phyloP scores from a whole-genome alignment of 1,140 invertebrate genomes.

The Caenorhabditis inopinata region DNA sequence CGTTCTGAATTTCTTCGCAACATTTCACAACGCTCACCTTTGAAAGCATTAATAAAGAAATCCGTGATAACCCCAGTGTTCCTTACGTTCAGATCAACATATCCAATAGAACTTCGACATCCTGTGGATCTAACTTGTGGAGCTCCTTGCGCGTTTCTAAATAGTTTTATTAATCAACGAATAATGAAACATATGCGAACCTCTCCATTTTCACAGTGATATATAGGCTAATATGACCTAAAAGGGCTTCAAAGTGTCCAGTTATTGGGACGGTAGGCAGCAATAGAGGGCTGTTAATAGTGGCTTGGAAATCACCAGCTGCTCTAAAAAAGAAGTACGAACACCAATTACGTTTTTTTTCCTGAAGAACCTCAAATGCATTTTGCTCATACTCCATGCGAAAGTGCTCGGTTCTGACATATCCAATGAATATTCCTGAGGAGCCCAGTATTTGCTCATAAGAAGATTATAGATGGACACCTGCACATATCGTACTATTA shows the following conservation, averaged over 20 bases:
- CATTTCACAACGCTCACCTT: constrained; percentile 48
- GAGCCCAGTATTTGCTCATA: constrained; percentile 65
- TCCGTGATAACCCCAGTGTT: constrained; percentile 66
- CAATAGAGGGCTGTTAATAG: constrained; percentile 59
- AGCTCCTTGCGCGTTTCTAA: constrained; percentile 59
- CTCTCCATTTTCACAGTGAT: constrained; percentile 64
- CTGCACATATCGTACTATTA: too few species aligned
- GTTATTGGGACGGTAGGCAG: constrained; percentile 64
- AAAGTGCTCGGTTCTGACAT: constrained; percentile 62
- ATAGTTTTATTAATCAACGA: neutral
- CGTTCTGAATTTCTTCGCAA: neutral
- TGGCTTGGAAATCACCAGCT: constrained; percentile 61
- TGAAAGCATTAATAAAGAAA: constrained; percentile 66
- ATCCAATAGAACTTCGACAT: constrained; percentile 60
- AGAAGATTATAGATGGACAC: constrained; percentile 65
- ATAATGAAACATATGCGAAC: constrained; percentile 35
- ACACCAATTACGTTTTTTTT: neutral
- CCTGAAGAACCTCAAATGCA: constrained; percentile 56
- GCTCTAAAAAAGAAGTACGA: constrained; percentile 50
- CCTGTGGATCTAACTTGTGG: constrained; percentile 61
- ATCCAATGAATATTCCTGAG: constrained; percentile 62
- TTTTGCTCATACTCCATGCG: constrained; percentile 66
- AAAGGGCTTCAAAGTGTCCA: constrained; percentile 61
- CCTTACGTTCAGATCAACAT: constrained; percentile 65
- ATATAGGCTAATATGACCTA: constrained; percentile 60